Evolutionary conservation across 23 tunicate species (phyloP), one percentile per base, ranked within the genome.

Genomic region (Clavelina lepadiformis): DNA sequence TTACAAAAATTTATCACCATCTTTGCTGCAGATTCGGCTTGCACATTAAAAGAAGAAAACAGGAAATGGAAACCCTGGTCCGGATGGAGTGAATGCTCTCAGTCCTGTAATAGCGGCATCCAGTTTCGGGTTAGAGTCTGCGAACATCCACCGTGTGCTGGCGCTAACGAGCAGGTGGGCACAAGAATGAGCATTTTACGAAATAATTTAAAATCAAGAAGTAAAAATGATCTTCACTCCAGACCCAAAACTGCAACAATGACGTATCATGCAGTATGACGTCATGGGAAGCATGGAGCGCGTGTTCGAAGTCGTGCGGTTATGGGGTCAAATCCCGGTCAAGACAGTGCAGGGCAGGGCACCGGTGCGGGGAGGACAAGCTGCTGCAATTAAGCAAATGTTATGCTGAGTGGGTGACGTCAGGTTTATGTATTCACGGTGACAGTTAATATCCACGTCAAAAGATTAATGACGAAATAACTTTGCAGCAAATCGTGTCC

Each of bases 1-100:
- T n/a, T n/a, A n/a, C n/a, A n/a, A n/a, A n/a, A n/a, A n/a, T n/a
- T n/a, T n/a, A n/a, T n/a, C n/a, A n/a, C n/a, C n/a, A n/a, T n/a
- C n/a, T n/a, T n/a, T n/a, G n/a, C n/a, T n/a, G n/a, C n/a, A n/a
- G n/a, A n/a, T n/a, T n/a, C n/a, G n/a, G n/a, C n/a, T n/a, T n/a
- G n/a, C n/a, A n/a, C n/a, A n/a, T n/a, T n/a, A n/a, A n/a, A n/a
- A n/a, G n/a, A n/a, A n/a, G n/a, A n/a, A n/a, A n/a, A n/a, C n/a
- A n/a, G n/a, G n/a, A n/a, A 49, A 8, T 72, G 78, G 78, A 72
- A 67, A 21, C 35, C 38, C 15, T 72, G 78, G 78, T 53, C 78
- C 23, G 8, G 21, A 6, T 81, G 88, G 88, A 81, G 79, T 56
- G 51, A 41, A n/a, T 81, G 88, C 55, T 63, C 80, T 2, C 62